These are phyloP conservation scores for Bolinopsis microptera DNA, from an alignment of 37 sponge, comb jelly and placozoan genomes.

Conservation along the genomic window DNA sequence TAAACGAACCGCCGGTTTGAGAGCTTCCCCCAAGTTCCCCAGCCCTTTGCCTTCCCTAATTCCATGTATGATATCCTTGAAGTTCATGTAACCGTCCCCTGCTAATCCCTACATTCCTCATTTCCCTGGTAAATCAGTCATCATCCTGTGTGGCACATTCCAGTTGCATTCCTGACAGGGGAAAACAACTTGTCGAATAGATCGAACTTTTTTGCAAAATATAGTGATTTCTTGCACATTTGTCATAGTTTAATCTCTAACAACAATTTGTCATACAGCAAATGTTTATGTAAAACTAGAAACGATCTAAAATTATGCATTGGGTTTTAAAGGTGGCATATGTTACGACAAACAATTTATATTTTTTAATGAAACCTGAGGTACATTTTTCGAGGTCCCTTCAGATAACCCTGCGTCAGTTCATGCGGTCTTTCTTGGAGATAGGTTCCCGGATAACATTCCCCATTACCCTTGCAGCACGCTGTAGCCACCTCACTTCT, in stretches of 20 bases:
- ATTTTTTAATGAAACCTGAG: no score
- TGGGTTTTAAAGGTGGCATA: no score
- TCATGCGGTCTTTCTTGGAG: slow-evolving; percentile 50
- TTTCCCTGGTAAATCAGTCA: slow-evolving; percentile 57
- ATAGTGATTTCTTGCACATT: no score
- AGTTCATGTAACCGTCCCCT: slow-evolving; percentile 54
- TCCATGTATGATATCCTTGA: background rate
- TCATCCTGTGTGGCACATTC: background rate
- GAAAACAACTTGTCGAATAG: no score
- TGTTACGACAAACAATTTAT: no score
- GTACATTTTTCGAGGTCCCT: slow-evolving; percentile 16
- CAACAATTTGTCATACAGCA: no score
- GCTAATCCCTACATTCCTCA: slow-evolving; percentile 3
- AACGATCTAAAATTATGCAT: no score
- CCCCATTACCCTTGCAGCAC: slow-evolving; percentile 44
- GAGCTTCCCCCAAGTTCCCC: background rate
- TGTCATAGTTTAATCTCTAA: no score
- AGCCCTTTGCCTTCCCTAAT: background rate
- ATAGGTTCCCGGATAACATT: slow-evolving; percentile 45
- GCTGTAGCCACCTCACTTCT: no score
- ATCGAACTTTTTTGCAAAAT: no score
- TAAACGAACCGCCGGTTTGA: slow-evolving; percentile 35
- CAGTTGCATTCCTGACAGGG: slow-evolving; percentile 28
- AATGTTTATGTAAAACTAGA: no score
- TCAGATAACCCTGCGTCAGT: slow-evolving; percentile 37